phyloP scores from a whole-genome alignment of 2,888 invertebrate species.

The Trisateles emortualis region DNA sequence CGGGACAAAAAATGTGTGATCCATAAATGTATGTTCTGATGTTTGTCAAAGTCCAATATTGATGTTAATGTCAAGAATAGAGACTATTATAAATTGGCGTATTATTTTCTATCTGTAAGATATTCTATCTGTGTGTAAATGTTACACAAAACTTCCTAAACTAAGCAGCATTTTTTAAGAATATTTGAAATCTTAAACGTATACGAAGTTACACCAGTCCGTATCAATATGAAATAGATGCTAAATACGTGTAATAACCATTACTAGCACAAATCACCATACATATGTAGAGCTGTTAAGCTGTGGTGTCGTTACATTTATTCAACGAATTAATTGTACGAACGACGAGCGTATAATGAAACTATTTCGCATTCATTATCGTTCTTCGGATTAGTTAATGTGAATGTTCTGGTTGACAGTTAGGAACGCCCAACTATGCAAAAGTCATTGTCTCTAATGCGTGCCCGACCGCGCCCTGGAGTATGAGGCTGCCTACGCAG shows the following conservation, averaged over 20 bases:
- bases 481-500: conserved; percentile 73
- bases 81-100: too few species aligned
- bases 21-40: too few species aligned
- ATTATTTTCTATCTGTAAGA: too few species aligned
- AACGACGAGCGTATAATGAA: conserved; percentile 62
- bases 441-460: conserved; percentile 84
- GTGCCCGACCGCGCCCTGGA: conserved; percentile 72
- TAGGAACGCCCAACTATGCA: conserved; percentile 82
- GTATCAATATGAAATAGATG: background rate
- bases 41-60: too few species aligned
- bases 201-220: background rate
- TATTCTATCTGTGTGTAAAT: too few species aligned
- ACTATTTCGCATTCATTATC: conserved; percentile 73
- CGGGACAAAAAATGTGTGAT: too few species aligned
- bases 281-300: conserved; percentile 11
- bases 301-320: conserved; percentile 30
- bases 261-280: background rate
- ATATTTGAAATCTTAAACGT: background rate
- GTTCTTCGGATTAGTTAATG: conserved; percentile 77
- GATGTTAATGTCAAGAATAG: too few species aligned
- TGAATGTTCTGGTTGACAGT: conserved; percentile 84
- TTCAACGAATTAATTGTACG: conserved; percentile 57
- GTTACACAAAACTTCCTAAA: too few species aligned
- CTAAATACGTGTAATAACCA: conserved; percentile 5
- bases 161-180: too few species aligned